Evolutionary conservation across 2,888 invertebrate species (phyloP).

Genomic region (Acanthosepion esculentum): DNA sequence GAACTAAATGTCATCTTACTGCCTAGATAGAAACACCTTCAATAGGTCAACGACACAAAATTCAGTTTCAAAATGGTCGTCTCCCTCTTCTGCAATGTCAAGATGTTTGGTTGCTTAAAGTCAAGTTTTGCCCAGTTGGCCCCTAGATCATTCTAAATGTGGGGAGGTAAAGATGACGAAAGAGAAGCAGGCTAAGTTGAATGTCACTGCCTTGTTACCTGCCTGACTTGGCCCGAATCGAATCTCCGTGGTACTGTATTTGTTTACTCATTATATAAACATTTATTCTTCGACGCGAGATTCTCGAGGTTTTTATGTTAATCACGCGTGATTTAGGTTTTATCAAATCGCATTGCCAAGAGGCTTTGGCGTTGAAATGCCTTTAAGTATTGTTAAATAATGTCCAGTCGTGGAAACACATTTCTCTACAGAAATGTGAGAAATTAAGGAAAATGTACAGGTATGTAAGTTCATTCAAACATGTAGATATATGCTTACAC

Average conservation of each 20-base stretch:
- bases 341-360: not conserved
- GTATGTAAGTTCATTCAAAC: not conserved
- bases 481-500: not conserved
- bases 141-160: not conserved
- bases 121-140: not conserved
- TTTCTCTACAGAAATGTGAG: not conserved
- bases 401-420: not conserved
- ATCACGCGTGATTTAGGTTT: conserved; percentile 9
- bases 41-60: not conserved
- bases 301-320: not conserved
- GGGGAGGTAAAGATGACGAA: not conserved
- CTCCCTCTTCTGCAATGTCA: not conserved
- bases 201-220: conserved; percentile 9
- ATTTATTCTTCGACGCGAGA: conserved; percentile 8
- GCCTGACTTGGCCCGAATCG: not conserved
- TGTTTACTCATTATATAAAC: conserved; percentile 33
- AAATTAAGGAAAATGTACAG: not conserved
- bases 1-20: not conserved
- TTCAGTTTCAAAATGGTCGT: not conserved
- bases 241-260: not conserved
- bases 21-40: not conserved
- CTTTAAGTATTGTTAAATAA: not conserved
- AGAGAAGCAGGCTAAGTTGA: not conserved
- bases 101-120: not conserved
- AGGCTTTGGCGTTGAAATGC: not conserved